A percentile compares a stretch with the other conserved stretches of the same genome.
Evolutionary conservation across 2,888 invertebrate genomes (phyloP).

Genomic region (Agrochola circellaris): DNA sequence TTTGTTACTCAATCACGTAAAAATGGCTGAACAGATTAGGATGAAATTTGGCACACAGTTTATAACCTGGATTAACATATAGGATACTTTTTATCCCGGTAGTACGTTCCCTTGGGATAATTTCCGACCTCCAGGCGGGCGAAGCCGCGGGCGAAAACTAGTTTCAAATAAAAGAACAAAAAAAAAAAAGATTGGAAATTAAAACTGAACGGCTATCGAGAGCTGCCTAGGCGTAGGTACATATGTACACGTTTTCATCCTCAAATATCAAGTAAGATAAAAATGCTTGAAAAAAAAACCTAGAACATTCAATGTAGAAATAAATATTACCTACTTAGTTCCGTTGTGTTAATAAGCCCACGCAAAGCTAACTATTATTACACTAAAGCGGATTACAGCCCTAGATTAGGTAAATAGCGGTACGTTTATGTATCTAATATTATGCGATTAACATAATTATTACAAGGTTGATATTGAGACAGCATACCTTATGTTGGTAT

Average conservation of each 20-base stretch:
- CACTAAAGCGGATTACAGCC: conserved; percentile 5
- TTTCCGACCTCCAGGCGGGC: too few species aligned
- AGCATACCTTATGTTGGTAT: conserved; percentile 1
- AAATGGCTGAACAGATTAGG: too few species aligned
- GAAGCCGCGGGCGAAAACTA: too few species aligned
- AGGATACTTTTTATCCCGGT: too few species aligned
- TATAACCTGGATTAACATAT: too few species aligned
- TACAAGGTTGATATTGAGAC: conserved; percentile 9
- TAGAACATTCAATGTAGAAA: neutral
- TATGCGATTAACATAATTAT: conserved; percentile 38
- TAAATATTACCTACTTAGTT: neutral
- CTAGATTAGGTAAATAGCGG: conserved; percentile 3
- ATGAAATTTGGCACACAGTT: too few species aligned
- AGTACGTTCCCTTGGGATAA: too few species aligned
- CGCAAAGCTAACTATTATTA: conserved; percentile 2
- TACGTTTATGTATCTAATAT: conserved; percentile 13
- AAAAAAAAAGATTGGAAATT: neutral
- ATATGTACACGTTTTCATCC: neutral
- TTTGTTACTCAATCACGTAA: too few species aligned
- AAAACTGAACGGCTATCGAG: neutral
- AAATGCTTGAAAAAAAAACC: neutral
- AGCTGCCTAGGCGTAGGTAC: too few species aligned
- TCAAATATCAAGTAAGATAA: too few species aligned
- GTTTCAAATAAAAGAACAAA: neutral
- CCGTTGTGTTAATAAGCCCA: neutral